Base-by-base conservation (phyloP, 2,888 invertebrate species). In the Didymodactylos carnosus region DNA sequence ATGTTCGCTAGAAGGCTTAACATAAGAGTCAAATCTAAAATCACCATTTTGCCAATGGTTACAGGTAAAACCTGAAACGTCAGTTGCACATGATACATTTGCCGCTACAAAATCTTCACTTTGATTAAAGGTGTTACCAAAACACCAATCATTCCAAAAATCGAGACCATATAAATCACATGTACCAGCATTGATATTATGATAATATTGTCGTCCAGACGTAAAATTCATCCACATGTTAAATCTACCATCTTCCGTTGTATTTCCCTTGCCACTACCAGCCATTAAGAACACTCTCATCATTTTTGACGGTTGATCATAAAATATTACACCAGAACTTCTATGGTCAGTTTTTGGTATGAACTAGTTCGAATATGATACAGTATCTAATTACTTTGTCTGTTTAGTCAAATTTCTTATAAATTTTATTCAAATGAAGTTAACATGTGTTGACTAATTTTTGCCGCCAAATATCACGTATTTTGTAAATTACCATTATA, bases 141-240 rank as follows among this genome's bases (percentile, higher is more conserved):
- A 62, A 62, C 62, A 62, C 62, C 62, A 62, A 35, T 62, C 62
- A 62, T 62, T 62, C 62, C 62, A 62, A 35, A n/a, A 62, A 62
- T 62, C 62, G 29, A 62, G 35, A 7, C 62, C 62, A 35, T 62
- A 62, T n/a, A 35, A n/a, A 62, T 62, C 62, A 62, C 62, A 62
- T 16, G 19, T 19, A 10, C 62, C 62, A 62, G 3, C 35, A 62
- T 62, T 35, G n/a, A 19, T 19, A 35, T 62, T 62, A 35, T 35
- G 35, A 62, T 62, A 62, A n/a, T 62, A 62, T 62, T 62, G 62
- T 19, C 11, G 11, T n/a, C 62, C 62, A 11, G 62, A 62, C 35
- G 62, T 62, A 35, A 62, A 62, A 35, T 62, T 62, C 62, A 62
- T 62, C 62, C 62, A 62, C 62, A 62, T 62, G n/a, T 62, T 35